Conservation (phyloP, 2,888 invertebrate genomes). For the Oligia fasciuncula region DNA sequence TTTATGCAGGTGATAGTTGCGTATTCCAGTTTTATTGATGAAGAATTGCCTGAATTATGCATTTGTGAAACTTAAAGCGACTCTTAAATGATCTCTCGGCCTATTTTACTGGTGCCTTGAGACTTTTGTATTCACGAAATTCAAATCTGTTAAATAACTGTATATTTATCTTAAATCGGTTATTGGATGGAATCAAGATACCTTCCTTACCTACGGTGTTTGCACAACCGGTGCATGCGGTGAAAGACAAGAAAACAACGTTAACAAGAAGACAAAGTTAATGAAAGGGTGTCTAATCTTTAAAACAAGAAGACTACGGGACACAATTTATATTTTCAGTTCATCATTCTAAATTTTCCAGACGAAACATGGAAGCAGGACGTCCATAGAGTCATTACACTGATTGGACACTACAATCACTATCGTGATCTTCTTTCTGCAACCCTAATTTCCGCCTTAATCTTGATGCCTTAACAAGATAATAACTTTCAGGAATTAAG, state of each 20-base stretch:
- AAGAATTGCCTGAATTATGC: neutral
- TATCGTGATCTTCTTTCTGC: constrained; percentile 29
- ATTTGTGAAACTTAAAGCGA: neutral
- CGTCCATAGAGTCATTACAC: neutral
- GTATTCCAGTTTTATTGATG: neutral
- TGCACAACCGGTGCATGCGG: neutral
- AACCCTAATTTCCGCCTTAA: constrained; percentile 48
- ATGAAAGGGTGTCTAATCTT: too few species aligned
- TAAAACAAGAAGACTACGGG: too few species aligned
- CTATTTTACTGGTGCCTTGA: neutral
- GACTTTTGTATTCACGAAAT: too few species aligned
- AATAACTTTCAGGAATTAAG: constrained; percentile 56
- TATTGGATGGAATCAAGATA: neutral
- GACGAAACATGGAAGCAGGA: constrained; percentile 3
- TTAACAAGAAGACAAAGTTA: neutral
- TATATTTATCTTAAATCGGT: neutral
- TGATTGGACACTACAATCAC: constrained; percentile 20
- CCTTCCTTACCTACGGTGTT: neutral
- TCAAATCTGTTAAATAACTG: too few species aligned
- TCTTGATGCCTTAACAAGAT: constrained; percentile 62
- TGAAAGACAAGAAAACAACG: too few species aligned
- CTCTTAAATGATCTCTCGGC: neutral
- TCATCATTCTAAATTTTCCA: neutral
- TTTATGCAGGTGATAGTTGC: neutral
- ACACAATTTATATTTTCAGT: neutral